Conservation (phyloP, 2,113 vertebrate species). For the Saiga tatarica region DNA sequence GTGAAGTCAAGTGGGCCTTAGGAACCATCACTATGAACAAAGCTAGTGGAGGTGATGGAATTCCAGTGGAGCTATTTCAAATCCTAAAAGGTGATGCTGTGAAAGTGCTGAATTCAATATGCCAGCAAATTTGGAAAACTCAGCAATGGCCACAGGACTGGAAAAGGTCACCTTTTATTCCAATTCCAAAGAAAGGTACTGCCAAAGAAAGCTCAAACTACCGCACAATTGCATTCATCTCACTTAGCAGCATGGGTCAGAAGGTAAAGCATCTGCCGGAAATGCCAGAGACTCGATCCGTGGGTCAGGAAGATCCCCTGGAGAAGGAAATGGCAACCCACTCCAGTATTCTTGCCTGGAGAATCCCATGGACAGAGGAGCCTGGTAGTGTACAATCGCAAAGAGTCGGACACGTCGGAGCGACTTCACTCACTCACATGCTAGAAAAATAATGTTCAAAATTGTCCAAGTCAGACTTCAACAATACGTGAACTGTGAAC, state of each 20-base stretch:
- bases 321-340: too few species aligned
- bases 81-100: not conserved
- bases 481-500: not conserved
- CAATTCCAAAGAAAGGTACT: not conserved
- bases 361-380: too few species aligned
- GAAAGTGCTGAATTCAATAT: not conserved
- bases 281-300: too few species aligned
- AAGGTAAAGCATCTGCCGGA: too few species aligned
- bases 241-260: too few species aligned
- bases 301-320: too few species aligned
- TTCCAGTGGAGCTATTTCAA: not conserved
- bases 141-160: not conserved
- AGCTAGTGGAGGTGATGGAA: not conserved
- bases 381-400: too few species aligned
- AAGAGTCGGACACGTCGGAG: fast-evolving
- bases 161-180: not conserved
- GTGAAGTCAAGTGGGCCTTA: not conserved
- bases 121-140: not conserved
- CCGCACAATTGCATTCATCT: not conserved
- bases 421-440: not conserved
- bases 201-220: not conserved
- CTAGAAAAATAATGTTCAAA: not conserved
- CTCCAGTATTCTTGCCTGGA: too few species aligned
- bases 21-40: not conserved
- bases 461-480: not conserved